Percentiles rank a stretch among this genome's conserved stretches.
Evolutionary conservation across 2,888 invertebrate genomes (phyloP).

Genomic region (Lottia gigantea): DNA sequence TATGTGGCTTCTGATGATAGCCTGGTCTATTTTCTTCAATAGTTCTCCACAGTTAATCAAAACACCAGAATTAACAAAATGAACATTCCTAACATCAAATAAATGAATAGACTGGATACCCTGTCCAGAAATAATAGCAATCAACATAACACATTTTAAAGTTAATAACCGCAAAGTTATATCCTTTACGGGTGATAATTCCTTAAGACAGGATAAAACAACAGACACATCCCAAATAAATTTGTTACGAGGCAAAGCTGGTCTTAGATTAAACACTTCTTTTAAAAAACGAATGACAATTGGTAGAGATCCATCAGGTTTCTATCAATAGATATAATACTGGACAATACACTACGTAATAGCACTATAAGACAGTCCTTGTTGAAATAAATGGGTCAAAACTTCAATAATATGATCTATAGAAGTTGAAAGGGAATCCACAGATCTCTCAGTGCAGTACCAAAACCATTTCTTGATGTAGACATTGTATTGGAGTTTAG

Average conservation of each 20-base stretch:
- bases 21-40: conserved; percentile 24
- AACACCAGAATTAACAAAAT: conserved; percentile 3
- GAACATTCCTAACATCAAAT: conserved; percentile 21
- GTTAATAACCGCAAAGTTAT: not conserved
- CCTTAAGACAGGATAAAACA: conserved; percentile 1
- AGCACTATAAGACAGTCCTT: not conserved
- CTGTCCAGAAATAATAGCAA: conserved; percentile 20
- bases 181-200: not conserved
- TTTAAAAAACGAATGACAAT: conserved; percentile 21
- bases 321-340: not conserved
- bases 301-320: conserved; percentile 14
- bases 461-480: conserved; percentile 1
- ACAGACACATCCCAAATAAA: conserved; percentile 15
- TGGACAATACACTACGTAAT: not conserved
- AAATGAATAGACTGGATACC: conserved; percentile 19
- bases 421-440: conserved; percentile 3
- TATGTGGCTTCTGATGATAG: conserved; percentile 12
- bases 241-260: conserved; percentile 14
- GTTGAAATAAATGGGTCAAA: not conserved
- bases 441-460: not conserved
- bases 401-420: not conserved
- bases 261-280: conserved; percentile 24
- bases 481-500: not conserved
- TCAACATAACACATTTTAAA: conserved; percentile 4
- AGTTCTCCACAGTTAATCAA: conserved; percentile 22